Conservation (phyloP, 2,113 vertebrate genomes). For the Mesocricetus auratus region DNA sequence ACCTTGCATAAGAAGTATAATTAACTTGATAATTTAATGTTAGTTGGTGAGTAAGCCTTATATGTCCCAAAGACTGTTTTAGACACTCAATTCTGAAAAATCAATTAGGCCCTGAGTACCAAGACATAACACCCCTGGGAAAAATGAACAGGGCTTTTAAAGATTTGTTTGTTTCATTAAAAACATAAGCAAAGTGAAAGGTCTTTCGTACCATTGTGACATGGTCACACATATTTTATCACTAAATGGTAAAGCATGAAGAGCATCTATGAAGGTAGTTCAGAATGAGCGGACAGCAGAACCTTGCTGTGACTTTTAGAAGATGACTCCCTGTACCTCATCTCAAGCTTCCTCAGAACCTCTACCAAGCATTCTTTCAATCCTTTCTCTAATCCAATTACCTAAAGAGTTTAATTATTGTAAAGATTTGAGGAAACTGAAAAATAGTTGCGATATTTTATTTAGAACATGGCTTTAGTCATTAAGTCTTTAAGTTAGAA, state of each 20-base stretch:
- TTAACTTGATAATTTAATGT: slow-evolving; percentile 55
- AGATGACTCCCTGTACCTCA: background rate
- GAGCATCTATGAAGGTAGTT: background rate
- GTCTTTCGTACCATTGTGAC: background rate
- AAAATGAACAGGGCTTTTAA: background rate
- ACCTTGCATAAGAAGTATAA: slow-evolving; percentile 13
- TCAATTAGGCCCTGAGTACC: background rate
- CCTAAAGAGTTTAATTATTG: slow-evolving; percentile 37
- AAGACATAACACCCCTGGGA: slow-evolving; percentile 3
- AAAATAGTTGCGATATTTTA: background rate
- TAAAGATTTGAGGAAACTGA: slow-evolving; percentile 20
- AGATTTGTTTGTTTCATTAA: slow-evolving; percentile 11
- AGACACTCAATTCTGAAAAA: slow-evolving; percentile 27
- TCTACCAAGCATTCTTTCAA: background rate
- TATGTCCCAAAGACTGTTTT: background rate
- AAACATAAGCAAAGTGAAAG: slow-evolving; percentile 48
- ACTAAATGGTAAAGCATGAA: background rate
- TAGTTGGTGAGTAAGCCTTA: slow-evolving; percentile 42
- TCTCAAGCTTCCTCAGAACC: background rate
- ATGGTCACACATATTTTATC: background rate
- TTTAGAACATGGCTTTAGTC: background rate
- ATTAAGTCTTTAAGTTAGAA: slow-evolving; percentile 21
- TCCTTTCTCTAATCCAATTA: background rate
- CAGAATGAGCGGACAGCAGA: background rate
- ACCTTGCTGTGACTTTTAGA: background rate